Evolutionary conservation across 1,140 invertebrate species (phyloP).

Genomic region (Drosophila kurseongensis): DNA sequence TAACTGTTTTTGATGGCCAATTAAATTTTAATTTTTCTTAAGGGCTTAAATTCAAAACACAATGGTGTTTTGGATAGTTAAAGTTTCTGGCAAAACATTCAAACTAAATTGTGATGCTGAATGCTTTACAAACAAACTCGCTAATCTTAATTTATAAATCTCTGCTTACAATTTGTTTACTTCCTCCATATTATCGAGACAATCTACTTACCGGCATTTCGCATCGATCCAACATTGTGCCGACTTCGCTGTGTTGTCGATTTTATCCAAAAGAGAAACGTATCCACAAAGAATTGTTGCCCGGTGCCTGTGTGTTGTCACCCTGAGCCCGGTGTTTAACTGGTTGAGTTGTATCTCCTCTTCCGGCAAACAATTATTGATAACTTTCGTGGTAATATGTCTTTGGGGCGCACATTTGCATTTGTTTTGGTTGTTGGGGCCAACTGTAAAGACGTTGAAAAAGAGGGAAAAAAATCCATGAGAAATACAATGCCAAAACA

Average conservation of each 20-base stretch:
- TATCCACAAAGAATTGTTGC: conserved; percentile 35
- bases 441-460: conserved; percentile 56
- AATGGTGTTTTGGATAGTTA: no score
- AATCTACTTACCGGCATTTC: conserved; percentile 81
- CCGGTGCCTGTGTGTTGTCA: conserved; percentile 14
- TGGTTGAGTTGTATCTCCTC: conserved; percentile 61
- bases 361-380: conserved; percentile 52
- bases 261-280: conserved; percentile 51
- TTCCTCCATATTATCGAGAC: background rate
- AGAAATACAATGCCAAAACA: conserved; percentile 39
- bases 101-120: background rate
- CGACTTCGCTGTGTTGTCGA: conserved; percentile 41
- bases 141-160: background rate
- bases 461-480: conserved; percentile 15
- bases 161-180: background rate
- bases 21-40: no score
- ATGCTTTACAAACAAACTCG: background rate
- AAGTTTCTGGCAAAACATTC: no score
- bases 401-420: conserved; percentile 73
- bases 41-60: no score
- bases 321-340: conserved; percentile 47
- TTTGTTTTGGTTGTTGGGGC: conserved; percentile 63
- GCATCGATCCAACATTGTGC: conserved; percentile 83
- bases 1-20: no score
- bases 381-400: conserved; percentile 67